These are phyloP conservation scores for Mobula birostris DNA, from an alignment of 2,113 vertebrate genomes.

Conservation along the genomic window DNA sequence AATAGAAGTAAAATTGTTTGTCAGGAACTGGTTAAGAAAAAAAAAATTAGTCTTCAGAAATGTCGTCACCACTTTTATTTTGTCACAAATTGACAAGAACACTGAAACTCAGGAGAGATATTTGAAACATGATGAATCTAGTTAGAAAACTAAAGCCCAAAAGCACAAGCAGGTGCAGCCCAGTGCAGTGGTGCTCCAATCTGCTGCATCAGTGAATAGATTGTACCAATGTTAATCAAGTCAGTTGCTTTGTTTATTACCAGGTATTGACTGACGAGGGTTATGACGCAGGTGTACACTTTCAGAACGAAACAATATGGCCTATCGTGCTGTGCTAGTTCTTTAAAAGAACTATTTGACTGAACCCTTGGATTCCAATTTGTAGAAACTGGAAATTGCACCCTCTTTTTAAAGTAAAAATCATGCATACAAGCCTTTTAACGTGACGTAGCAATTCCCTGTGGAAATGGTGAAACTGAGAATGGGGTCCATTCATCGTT, in stretches of 20 bases:
- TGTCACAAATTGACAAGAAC: neutral
- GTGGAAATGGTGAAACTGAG: too few species aligned
- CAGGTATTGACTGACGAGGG: neutral
- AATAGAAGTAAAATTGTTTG: slow-evolving; percentile 3
- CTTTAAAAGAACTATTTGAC: neutral
- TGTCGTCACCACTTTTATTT: neutral
- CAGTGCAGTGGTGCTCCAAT: neutral
- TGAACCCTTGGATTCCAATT: too few species aligned
- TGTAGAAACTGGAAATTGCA: too few species aligned
- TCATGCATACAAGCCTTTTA: too few species aligned
- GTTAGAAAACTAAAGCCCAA: neutral
- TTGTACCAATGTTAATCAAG: neutral
- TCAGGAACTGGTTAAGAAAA: neutral
- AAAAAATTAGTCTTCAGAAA: neutral
- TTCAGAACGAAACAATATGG: neutral
- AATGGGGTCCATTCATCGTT: too few species aligned
- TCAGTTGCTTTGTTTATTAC: neutral
- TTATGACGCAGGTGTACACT: neutral
- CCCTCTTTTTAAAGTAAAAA: too few species aligned
- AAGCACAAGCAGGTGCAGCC: neutral
- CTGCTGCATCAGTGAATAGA: neutral
- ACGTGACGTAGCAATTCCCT: too few species aligned
- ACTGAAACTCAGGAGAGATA: neutral
- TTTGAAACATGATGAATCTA: slow-evolving; percentile 12
- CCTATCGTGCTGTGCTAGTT: neutral